Evolutionary conservation across 2,113 vertebrate genomes (phyloP), one percentile per base, ranked within the genome.

Genomic region (Tachysurus fulvidraco): DNA sequence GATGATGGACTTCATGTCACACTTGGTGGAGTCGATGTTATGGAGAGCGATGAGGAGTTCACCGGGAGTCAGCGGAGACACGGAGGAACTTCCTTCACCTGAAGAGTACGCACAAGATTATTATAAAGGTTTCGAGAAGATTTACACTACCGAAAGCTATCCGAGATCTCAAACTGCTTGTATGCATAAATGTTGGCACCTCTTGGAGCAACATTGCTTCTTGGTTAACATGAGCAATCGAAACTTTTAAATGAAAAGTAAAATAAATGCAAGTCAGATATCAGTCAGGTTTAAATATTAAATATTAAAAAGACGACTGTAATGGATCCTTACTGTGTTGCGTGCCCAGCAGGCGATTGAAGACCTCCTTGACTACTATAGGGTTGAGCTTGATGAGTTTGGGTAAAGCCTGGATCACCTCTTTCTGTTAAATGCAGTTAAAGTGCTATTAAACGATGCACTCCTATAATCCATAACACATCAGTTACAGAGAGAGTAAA

Each of bases 361-460:
- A 99, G 4, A 99, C 97, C 88, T 99, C 98, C 91, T 98, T 99
- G 88, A 99, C 98, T n/a, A 99, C 98, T 0, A 98, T 96, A 5
- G 97, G 98, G 93, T 99, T 99, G 80, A 99, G 96, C 55, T 99
- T 99, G 94, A 99, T 99, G 79, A 99, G 96, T 62, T 99, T 98
- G 2, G 98, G 98, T 8, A 99, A 92, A 1, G 98, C 98, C 93
- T 97, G 97, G 88, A 98, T 97, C 87, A 99, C 98, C 90, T 99
- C 98, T 76, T 95, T 97, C 98, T 99, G 88, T 16, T 67, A 0
- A 64, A 88, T 6, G 73, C 2, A 79, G 28, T 65, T n/a, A 85
- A 74, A 85, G 25, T 4, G 13, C 4, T 57, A 82, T 30, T 76
- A 55, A 8, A 69, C 57, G 1, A 9, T 7, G 4, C 25, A 8